phyloP scores from a whole-genome alignment of 2,888 invertebrate genomes.

The Ophioninae sp. region DNA sequence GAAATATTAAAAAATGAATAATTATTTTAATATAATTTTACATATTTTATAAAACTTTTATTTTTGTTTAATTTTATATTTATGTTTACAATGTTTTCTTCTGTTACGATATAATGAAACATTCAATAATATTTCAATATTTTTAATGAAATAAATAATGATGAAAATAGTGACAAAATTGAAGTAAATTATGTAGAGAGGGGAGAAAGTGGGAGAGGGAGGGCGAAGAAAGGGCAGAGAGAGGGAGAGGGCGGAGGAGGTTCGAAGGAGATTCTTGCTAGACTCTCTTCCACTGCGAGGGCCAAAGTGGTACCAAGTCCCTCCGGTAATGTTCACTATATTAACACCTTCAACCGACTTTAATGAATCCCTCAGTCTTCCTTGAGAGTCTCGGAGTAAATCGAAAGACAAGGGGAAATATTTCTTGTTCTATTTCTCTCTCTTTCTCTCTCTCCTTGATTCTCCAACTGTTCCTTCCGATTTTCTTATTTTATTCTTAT shows the following conservation, averaged over 20 bases:
- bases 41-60: too few species aligned
- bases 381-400: conserved; percentile 40
- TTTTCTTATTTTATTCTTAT: conserved; percentile 21
- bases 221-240: conserved; percentile 7
- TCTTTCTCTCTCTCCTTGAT: conserved; percentile 46
- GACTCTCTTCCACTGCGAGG: conserved; percentile 47
- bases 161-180: not conserved
- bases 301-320: conserved; percentile 68
- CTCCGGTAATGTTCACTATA: conserved; percentile 77
- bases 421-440: conserved; percentile 62
- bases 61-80: too few species aligned
- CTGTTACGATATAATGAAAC: too few species aligned
- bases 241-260: conserved; percentile 12
- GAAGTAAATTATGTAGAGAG: not conserved
- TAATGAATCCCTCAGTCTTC: conserved; percentile 77
- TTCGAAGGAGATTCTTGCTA: conserved; percentile 15
- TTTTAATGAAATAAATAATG: too few species aligned
- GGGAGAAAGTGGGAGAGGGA: not conserved
- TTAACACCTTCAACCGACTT: conserved; percentile 79
- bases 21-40: too few species aligned
- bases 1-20: too few species aligned
- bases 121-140: too few species aligned
- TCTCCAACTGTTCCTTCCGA: conserved; percentile 50
- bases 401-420: conserved; percentile 60
- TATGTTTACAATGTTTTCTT: too few species aligned